These are phyloP conservation scores for Leptosomus discolor DNA, from an alignment of 2,113 vertebrate genomes.

Conservation along the genomic window DNA sequence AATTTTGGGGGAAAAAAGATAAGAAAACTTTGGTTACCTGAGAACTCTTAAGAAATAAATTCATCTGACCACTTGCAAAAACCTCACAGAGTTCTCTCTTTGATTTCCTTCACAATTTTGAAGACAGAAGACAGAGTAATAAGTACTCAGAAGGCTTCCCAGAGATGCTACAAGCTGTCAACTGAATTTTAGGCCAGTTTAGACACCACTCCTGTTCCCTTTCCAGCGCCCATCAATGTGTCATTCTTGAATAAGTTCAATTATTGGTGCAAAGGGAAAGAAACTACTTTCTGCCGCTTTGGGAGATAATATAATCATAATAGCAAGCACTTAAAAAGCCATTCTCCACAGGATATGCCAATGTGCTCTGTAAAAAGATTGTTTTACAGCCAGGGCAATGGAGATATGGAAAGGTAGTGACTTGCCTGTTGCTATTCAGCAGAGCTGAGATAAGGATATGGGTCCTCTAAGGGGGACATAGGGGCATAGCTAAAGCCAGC, in stretches of 20 bases:
- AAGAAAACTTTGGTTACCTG: background rate
- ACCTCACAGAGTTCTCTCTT: background rate
- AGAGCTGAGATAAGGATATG: background rate
- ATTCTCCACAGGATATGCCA: background rate
- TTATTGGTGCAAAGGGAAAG: background rate
- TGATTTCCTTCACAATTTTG: background rate
- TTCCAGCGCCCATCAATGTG: background rate
- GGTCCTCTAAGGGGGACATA: background rate
- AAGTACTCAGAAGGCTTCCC: background rate
- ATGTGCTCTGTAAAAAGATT: background rate
- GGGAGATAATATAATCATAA: background rate
- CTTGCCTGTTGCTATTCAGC: background rate
- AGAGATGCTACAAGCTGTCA: background rate
- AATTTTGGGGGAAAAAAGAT: background rate
- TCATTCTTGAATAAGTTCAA: background rate
- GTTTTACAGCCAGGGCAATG: background rate
- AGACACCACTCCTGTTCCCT: background rate
- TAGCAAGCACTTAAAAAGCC: background rate
- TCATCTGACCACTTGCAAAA: background rate
- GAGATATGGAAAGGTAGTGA: background rate
- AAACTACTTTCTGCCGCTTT: background rate
- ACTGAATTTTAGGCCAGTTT: slow-evolving; percentile 6
- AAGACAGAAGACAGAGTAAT: background rate
- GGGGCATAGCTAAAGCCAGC: background rate
- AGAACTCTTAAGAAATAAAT: background rate